Conservation (phyloP, 2,113 vertebrate species). For the Chloropsis hardwickii region DNA sequence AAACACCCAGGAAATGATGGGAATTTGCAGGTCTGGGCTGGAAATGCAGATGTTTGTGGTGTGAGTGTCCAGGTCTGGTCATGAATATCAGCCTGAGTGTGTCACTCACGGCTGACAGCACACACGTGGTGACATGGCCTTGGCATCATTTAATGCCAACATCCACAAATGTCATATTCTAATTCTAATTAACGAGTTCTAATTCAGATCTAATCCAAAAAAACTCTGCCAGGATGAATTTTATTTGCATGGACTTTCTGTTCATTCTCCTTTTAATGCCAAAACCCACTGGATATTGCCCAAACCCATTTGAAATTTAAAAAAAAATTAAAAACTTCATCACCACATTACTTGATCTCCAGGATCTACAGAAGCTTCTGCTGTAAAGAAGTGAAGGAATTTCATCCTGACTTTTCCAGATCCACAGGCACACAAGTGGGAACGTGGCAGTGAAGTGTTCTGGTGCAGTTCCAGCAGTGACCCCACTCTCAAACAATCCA, state of each 20-base stretch:
- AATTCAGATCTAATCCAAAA: background rate
- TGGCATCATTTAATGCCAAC: background rate
- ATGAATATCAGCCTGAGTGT: background rate
- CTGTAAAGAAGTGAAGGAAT: background rate
- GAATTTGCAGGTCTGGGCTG: background rate
- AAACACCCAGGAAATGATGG: background rate
- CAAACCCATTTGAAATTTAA: background rate
- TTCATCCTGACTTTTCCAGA: background rate
- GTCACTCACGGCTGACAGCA: background rate
- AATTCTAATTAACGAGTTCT: background rate
- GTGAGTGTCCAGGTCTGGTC: background rate
- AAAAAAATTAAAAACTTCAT: background rate
- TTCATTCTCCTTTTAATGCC: background rate
- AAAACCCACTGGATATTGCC: background rate
- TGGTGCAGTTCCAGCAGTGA: background rate
- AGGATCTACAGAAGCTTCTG: background rate
- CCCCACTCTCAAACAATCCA: background rate
- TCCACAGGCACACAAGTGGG: background rate
- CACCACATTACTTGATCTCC: background rate
- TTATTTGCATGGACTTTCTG: background rate
- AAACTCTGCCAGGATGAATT: background rate
- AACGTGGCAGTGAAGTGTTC: constrained; percentile 8
- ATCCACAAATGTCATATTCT: background rate
- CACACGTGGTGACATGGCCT: background rate
- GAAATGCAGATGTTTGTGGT: background rate